Percentiles rank a stretch among this genome's conserved stretches.
These are phyloP conservation scores for Cherax destructor DNA, from an alignment of 1,140 invertebrate genomes.

Conservation along the genomic window DNA sequence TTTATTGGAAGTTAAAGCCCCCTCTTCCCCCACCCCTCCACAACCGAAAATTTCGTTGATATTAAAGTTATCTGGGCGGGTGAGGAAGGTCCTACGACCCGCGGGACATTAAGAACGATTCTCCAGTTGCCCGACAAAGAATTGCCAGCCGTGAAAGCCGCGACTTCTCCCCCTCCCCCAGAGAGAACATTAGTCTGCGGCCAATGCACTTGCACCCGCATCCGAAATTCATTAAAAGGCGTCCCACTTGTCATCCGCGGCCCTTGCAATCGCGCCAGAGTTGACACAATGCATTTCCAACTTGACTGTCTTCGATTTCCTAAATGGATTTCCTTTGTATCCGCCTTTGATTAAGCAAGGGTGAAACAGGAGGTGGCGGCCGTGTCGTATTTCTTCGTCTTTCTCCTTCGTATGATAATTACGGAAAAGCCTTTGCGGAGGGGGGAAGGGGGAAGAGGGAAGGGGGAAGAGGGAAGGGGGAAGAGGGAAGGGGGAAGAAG, in stretches of 20 bases:
- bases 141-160: neutral
- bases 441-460: neutral
- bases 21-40: no score
- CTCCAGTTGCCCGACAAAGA: neutral
- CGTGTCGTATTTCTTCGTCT: conserved; percentile 61
- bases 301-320: conserved; percentile 66
- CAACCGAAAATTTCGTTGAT: conserved; percentile 22
- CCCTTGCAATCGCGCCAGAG: conserved; percentile 61
- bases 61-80: conserved; percentile 1
- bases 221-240: conserved; percentile 67
- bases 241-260: conserved; percentile 36
- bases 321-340: conserved; percentile 69
- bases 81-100: neutral
- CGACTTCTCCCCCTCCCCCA: neutral
- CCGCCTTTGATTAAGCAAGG: conserved; percentile 65
- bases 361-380: conserved; percentile 54
- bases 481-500: neutral
- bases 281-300: conserved; percentile 69
- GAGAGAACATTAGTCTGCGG: conserved; percentile 13
- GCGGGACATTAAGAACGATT: neutral
- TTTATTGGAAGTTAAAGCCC: no score
- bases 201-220: conserved; percentile 44
- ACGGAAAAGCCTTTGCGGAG: conserved; percentile 11
- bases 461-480: neutral
- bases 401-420: conserved; percentile 49